phyloP scores from a whole-genome alignment of 2,113 vertebrate genomes.

The Oncorhynchus masou region DNA sequence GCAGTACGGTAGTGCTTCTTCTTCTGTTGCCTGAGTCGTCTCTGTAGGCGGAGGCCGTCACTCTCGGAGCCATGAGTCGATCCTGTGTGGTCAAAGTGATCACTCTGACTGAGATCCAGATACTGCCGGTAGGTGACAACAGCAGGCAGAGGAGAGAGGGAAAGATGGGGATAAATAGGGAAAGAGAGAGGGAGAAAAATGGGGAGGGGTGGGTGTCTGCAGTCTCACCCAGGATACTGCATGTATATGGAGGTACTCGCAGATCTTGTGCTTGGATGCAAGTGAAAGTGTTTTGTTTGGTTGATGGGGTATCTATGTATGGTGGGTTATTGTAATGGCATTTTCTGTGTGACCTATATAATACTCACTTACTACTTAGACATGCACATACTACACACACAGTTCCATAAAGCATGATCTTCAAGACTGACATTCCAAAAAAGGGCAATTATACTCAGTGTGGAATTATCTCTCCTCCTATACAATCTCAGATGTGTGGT shows the following conservation, averaged over 20 bases:
- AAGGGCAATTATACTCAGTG: neutral
- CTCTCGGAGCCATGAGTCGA: conserved; percentile 65
- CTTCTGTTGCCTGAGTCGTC: conserved; percentile 30
- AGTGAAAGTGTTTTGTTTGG: neutral
- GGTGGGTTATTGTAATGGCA: too few species aligned
- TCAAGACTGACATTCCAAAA: conserved; percentile 28
- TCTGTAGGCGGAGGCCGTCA: conserved; percentile 38
- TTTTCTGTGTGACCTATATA: too few species aligned
- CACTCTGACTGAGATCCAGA: conserved; percentile 76
- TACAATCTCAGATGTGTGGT: conserved; percentile 59
- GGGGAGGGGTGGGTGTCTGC: neutral
- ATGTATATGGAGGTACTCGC: neutral
- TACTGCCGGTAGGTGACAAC: conserved; percentile 71
- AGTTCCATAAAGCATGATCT: neutral
- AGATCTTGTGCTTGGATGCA: neutral
- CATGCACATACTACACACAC: neutral
- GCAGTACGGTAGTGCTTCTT: conserved; percentile 12
- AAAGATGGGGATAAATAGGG: neutral
- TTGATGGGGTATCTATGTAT: neutral
- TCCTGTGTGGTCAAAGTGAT: conserved; percentile 77
- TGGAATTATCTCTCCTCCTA: conserved; percentile 59
- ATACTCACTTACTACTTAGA: too few species aligned
- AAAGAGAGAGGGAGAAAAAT: neutral
- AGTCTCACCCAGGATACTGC: neutral
- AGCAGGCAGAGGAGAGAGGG: neutral